A percentile compares a stretch with the other conserved stretches of the same genome.
Evolutionary conservation across 1,140 invertebrate species (phyloP).

Genomic region (Tenebrio molitor): DNA sequence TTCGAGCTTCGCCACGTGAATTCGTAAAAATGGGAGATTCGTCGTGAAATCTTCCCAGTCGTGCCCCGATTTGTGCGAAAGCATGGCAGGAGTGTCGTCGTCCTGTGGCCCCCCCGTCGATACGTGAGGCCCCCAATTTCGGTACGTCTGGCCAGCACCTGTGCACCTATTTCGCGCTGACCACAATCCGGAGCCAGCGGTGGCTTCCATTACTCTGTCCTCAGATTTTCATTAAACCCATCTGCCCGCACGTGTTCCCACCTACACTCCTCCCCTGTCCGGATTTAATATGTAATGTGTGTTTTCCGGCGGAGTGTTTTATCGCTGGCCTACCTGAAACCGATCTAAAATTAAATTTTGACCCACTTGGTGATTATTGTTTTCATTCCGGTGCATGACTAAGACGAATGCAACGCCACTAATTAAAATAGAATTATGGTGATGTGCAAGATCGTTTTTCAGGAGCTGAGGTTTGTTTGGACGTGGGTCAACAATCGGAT

Average conservation of each 20-base stretch:
- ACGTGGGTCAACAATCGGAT: slow-evolving; percentile 9
- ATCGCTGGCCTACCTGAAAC: slow-evolving; percentile 38
- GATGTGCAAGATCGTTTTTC: slow-evolving; percentile 1
- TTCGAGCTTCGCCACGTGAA: too few relatives aligned
- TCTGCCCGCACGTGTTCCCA: slow-evolving; percentile 32
- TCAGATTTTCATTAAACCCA: slow-evolving; percentile 43
- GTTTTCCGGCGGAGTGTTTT: slow-evolving; percentile 17
- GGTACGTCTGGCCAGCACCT: slow-evolving; percentile 27
- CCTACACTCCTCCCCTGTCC: slow-evolving; percentile 9
- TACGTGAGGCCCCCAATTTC: too few relatives aligned
- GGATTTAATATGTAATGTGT: slow-evolving; percentile 28
- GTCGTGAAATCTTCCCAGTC: too few relatives aligned
- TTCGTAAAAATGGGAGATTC: too few relatives aligned
- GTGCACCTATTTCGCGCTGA: slow-evolving; percentile 26
- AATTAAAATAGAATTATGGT: slow-evolving; percentile 43
- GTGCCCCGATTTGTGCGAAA: too few relatives aligned
- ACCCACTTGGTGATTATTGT: slow-evolving; percentile 45
- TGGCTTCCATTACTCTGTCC: slow-evolving; percentile 37
- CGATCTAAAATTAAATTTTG: slow-evolving; percentile 45
- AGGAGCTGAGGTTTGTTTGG: slow-evolving; percentile 5
- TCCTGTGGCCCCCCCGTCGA: too few relatives aligned
- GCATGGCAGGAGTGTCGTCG: too few relatives aligned
- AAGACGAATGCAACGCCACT: slow-evolving; percentile 31
- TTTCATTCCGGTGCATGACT: slow-evolving; percentile 39
- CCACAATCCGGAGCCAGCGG: slow-evolving; percentile 27